Evolutionary conservation across 1,140 invertebrate species (phyloP).

Genomic region (Babylonia areolata): DNA sequence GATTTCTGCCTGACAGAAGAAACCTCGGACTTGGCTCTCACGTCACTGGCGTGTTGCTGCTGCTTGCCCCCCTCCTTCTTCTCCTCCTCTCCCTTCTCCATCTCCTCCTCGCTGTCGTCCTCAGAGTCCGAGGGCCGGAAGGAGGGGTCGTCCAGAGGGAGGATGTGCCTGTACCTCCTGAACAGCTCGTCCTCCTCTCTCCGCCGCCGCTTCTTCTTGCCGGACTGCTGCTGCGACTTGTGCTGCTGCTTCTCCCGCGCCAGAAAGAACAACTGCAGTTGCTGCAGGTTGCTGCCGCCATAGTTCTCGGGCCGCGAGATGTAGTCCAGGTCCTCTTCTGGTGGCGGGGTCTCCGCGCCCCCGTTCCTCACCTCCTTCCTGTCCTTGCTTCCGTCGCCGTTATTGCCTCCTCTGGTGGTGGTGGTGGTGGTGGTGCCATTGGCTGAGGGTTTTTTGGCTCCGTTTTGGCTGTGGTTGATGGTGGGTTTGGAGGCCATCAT

Average conservation of each 20-base stretch:
- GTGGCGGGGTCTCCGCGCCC: constrained; percentile 52
- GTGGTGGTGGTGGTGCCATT: not conserved
- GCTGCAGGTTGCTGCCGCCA: constrained; percentile 62
- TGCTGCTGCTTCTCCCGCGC: constrained; percentile 59
- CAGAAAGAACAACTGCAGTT: constrained; percentile 52
- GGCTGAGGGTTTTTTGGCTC: too few species aligned
- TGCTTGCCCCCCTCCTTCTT: not conserved
- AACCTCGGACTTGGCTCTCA: too few species aligned
- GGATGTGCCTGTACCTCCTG: constrained; percentile 55
- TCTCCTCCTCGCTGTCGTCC: not conserved
- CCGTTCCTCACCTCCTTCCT: not conserved
- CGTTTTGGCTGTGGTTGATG: not conserved
- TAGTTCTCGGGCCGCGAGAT: constrained; percentile 69
- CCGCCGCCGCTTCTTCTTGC: constrained; percentile 55
- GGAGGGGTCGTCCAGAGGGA: constrained; percentile 35
- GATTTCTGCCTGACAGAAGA: not conserved
- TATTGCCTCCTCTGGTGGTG: too few species aligned
- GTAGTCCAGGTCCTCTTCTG: constrained; percentile 65
- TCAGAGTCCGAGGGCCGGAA: not conserved
- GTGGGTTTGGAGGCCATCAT: not conserved
- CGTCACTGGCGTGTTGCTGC: too few species aligned
- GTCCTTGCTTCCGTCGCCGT: not conserved
- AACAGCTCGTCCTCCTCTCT: constrained; percentile 55
- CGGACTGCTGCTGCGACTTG: constrained; percentile 36
- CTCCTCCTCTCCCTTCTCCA: not conserved